Percentiles rank a stretch among this genome's conserved stretches.
Evolutionary conservation across 2,113 vertebrate species (phyloP).

Genomic region (Gambusia affinis): DNA sequence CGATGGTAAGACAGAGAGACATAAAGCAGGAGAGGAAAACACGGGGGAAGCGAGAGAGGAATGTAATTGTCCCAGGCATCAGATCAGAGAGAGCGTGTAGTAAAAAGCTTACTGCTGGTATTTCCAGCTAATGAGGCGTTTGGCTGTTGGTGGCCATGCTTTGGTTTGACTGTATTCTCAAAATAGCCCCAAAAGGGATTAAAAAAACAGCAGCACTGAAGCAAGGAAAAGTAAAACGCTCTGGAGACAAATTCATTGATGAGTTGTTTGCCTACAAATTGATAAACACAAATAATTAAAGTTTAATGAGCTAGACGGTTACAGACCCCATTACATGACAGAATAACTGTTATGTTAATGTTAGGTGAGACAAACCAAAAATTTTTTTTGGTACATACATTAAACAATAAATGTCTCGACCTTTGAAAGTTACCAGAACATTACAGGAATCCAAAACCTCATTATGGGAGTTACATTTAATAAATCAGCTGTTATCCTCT

Average conservation of each 20-base stretch:
- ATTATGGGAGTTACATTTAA: slow-evolving; percentile 3
- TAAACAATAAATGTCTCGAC: not conserved
- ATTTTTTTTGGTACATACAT: too few species aligned
- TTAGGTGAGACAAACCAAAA: too few species aligned
- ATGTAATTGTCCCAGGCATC: slow-evolving; percentile 51
- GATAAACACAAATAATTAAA: not conserved
- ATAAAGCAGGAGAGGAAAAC: slow-evolving; percentile 38
- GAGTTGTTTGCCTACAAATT: not conserved
- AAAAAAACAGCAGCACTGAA: slow-evolving; percentile 18
- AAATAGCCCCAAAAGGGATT: slow-evolving; percentile 18
- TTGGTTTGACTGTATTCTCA: slow-evolving; percentile 38
- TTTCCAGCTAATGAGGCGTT: slow-evolving; percentile 66
- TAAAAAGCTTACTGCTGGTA: slow-evolving; percentile 53
- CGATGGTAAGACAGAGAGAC: slow-evolving; percentile 37
- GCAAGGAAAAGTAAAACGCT: not conserved
- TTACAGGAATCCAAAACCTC: not conserved
- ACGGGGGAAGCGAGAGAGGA: slow-evolving; percentile 9
- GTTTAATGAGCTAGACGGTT: too few species aligned
- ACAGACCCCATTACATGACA: too few species aligned
- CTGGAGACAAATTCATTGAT: not conserved
- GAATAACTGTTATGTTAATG: too few species aligned
- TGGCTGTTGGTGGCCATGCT: slow-evolving; percentile 49
- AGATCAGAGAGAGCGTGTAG: slow-evolving; percentile 44
- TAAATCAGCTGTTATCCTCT: slow-evolving; percentile 4
- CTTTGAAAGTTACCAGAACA: slow-evolving; percentile 3